A percentile compares a stretch with the other conserved stretches of the same genome.
Conservation (phyloP, 2,797 vertebrate species). For the Emydoidea blandingii region DNA sequence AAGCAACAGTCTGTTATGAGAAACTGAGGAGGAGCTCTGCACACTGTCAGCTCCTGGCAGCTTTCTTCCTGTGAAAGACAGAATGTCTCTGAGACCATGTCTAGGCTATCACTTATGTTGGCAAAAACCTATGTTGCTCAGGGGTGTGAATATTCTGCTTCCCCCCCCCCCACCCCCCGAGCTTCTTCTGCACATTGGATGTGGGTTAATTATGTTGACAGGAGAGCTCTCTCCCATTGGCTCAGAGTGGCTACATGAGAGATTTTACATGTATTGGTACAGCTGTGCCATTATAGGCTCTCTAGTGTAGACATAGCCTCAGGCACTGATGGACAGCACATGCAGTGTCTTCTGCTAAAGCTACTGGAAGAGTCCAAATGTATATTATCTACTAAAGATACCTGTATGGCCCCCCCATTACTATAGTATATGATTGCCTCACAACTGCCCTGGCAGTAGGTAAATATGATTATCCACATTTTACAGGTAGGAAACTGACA, state of each 20-base stretch:
- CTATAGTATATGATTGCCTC: conserved; percentile 3
- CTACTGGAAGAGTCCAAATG: not conserved
- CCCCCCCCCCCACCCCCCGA: too few species aligned
- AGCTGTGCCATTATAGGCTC: too few species aligned
- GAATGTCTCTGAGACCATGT: conserved; percentile 30
- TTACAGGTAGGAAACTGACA: not conserved
- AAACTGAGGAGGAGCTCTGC: conserved; percentile 46
- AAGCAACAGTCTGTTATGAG: conserved; percentile 35
- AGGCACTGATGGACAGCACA: not conserved
- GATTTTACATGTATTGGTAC: too few species aligned
- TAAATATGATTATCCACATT: not conserved
- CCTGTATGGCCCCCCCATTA: not conserved
- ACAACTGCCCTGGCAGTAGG: not conserved
- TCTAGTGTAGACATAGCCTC: too few species aligned
- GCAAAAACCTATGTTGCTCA: too few species aligned
- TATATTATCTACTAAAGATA: not conserved
- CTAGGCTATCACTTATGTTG: too few species aligned
- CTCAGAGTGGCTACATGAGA: too few species aligned
- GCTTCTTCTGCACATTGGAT: too few species aligned
- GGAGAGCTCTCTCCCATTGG: too few species aligned
- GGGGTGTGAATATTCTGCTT: too few species aligned
- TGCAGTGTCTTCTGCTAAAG: not conserved
- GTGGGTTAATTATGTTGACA: too few species aligned
- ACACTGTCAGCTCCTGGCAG: conserved; percentile 35
- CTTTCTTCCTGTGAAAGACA: conserved; percentile 1